Conservation (phyloP, 2,113 vertebrate species). For the Canis aureus region DNA sequence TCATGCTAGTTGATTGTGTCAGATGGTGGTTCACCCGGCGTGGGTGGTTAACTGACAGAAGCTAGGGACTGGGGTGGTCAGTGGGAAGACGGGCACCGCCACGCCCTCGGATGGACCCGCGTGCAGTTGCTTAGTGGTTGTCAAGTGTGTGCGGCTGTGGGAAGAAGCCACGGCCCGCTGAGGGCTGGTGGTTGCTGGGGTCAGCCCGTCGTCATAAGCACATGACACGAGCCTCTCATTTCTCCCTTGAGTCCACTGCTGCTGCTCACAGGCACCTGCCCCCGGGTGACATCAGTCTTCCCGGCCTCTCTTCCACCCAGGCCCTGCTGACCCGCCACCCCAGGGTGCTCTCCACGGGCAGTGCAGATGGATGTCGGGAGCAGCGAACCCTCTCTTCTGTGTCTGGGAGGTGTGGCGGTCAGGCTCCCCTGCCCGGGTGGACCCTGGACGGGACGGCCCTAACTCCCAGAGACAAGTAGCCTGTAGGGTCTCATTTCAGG, state of each 20-base stretch:
- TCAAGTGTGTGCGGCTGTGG: no score
- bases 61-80: not conserved
- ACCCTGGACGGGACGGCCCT: not conserved
- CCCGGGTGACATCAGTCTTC: not conserved
- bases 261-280: not conserved
- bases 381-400: accelerated
- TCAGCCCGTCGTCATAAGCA: not conserved
- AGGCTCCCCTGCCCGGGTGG: not conserved
- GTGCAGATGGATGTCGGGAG: accelerated
- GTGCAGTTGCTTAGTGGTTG: not conserved
- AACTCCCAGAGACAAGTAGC: not conserved
- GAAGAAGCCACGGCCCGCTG: no score
- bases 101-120: not conserved
- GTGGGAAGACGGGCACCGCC: not conserved
- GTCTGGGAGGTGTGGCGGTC: not conserved
- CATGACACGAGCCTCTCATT: not conserved
- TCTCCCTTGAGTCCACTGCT: no score
- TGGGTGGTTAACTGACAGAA: not conserved
- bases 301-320: not conserved
- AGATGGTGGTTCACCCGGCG: not conserved
- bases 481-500: not conserved
- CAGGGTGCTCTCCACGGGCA: not conserved
- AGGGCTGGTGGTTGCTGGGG: not conserved
- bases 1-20: not conserved
- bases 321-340: not conserved